Conservation (phyloP, 2,888 invertebrate species). For the Maniola hyperantus region DNA sequence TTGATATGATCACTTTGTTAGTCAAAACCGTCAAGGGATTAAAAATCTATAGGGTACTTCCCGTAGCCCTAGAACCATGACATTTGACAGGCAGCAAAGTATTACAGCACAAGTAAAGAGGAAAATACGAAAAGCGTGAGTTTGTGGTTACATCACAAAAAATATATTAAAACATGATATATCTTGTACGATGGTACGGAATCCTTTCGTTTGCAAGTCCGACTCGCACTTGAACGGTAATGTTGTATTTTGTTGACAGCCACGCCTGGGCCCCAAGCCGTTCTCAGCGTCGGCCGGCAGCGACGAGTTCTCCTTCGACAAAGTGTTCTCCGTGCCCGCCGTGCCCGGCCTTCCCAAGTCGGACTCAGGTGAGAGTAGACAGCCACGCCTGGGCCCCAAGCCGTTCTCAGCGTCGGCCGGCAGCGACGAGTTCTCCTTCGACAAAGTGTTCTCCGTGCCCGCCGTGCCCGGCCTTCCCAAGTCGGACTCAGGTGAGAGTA, state of each 20-base stretch:
- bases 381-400: slow-evolving; percentile 93
- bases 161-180: no score
- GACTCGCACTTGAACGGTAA: no score
- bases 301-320: slow-evolving; percentile 90
- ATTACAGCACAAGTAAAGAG: no score
- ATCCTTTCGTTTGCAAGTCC: no score
- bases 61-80: no score
- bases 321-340: slow-evolving; percentile 90
- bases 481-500: slow-evolving; percentile 50
- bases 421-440: slow-evolving; percentile 89
- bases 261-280: slow-evolving; percentile 92
- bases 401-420: slow-evolving; percentile 91
- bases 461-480: slow-evolving; percentile 84
- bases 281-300: slow-evolving; percentile 89
- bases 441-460: slow-evolving; percentile 92
- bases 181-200: no score
- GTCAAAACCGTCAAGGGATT: no score
- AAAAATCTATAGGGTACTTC: no score
- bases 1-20: no score
- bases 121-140: no score
- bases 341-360: slow-evolving; percentile 83
- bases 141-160: no score
- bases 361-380: slow-evolving; percentile 48
- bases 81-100: no score
- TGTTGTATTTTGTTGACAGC: slow-evolving; percentile 75